Evolutionary conservation across 1,140 invertebrate species (phyloP).

Genomic region (Trichogramma pretiosum): DNA sequence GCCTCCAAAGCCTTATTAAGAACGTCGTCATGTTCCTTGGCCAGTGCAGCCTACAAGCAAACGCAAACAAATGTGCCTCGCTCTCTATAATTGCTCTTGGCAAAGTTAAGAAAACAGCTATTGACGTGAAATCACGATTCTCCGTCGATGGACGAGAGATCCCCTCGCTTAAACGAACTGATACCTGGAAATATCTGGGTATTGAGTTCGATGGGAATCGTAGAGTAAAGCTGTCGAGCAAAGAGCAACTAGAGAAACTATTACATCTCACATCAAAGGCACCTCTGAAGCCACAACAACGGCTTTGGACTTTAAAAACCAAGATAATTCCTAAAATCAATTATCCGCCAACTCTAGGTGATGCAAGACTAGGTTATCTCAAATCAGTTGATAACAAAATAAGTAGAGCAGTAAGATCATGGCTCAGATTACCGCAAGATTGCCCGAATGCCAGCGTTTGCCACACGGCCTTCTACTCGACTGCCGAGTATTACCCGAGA

Average conservation of each 20-base stretch:
- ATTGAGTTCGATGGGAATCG: constrained; percentile 27
- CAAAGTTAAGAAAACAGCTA: constrained; percentile 25
- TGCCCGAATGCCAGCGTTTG: constrained; percentile 4
- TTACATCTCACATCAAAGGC: constrained; percentile 25
- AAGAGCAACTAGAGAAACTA: too few species aligned
- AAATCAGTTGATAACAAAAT: constrained; percentile 26
- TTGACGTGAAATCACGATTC: constrained; percentile 15
- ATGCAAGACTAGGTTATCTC: constrained; percentile 18
- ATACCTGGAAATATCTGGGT: constrained; percentile 34
- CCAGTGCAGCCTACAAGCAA: constrained; percentile 26
- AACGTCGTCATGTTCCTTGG: constrained; percentile 1
- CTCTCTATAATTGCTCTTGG: constrained; percentile 27
- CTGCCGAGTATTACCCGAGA: too few species aligned
- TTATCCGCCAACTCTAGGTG: constrained; percentile 26
- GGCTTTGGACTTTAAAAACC: constrained; percentile 22
- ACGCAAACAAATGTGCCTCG: constrained; percentile 28
- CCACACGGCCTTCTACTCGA: neutral
- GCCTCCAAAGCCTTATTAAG: constrained; percentile 14
- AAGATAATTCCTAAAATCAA: constrained; percentile 24
- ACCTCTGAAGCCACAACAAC: constrained; percentile 32
- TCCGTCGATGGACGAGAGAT: neutral
- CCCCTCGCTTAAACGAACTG: constrained; percentile 10
- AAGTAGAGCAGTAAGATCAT: constrained; percentile 22
- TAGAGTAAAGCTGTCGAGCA: neutral
- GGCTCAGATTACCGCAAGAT: constrained; percentile 32